A percentile compares a stretch with the other conserved stretches of the same genome.
Conservation (phyloP, 1,140 invertebrate species). For the Papilio dardanus region DNA sequence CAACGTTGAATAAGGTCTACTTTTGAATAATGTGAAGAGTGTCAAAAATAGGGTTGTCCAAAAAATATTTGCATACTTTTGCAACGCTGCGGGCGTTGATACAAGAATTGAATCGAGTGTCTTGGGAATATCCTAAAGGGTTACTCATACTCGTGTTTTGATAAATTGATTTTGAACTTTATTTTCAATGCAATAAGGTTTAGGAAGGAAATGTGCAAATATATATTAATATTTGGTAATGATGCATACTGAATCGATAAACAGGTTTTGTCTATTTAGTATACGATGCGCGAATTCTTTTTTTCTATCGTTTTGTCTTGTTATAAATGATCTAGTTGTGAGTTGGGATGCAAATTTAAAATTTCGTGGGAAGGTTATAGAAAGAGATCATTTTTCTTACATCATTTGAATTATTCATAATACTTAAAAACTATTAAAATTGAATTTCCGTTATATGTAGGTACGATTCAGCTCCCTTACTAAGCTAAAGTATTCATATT, state of each 20-base stretch:
- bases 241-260: conserved; percentile 74
- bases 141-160: conserved; percentile 36
- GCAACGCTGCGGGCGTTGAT: conserved; percentile 58
- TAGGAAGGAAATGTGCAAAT: conserved; percentile 28
- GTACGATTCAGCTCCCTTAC: too few species aligned
- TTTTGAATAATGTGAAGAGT: not conserved
- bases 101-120: conserved; percentile 51
- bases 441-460: too few species aligned
- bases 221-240: conserved; percentile 59
- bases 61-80: conserved; percentile 67
- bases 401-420: conserved; percentile 22
- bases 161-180: conserved; percentile 43
- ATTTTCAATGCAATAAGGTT: conserved; percentile 39
- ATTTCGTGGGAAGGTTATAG: conserved; percentile 60
- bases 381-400: conserved; percentile 29
- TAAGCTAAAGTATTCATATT: too few species aligned
- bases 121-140: conserved; percentile 42
- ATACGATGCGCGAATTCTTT: conserved; percentile 58
- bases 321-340: conserved; percentile 64
- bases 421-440: conserved; percentile 7
- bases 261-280: conserved; percentile 74
- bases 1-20: not conserved
- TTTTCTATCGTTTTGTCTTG: conserved; percentile 50
- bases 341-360: conserved; percentile 54
- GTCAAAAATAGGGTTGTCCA: conserved; percentile 55